These are phyloP conservation scores for Julus scandinavius DNA, from an alignment of 2,888 invertebrate species.

Conservation along the genomic window DNA sequence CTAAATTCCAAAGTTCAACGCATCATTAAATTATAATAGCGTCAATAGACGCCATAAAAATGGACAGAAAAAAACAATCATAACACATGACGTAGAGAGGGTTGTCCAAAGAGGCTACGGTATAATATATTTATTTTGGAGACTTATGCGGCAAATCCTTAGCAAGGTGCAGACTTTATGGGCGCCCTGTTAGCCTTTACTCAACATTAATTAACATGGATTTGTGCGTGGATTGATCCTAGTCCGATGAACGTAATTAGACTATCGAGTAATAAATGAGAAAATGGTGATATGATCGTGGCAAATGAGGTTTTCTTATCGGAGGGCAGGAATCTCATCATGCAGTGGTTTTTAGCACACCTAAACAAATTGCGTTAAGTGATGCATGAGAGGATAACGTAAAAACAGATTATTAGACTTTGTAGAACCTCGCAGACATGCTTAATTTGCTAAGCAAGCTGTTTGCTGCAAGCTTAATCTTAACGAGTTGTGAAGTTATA, in stretches of 20 bases:
- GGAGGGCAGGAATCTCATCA: neutral
- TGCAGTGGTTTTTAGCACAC: neutral
- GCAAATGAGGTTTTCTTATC: constrained; percentile 39
- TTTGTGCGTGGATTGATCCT: neutral
- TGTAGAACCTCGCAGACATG: constrained; percentile 1
- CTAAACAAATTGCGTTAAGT: constrained; percentile 9
- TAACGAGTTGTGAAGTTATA: too few relatives aligned
- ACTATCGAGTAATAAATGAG: constrained; percentile 25
- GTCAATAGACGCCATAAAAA: too few relatives aligned
- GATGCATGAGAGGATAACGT: neutral
- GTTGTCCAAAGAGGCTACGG: too few relatives aligned
- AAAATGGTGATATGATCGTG: neutral
- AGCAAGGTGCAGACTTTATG: too few relatives aligned
- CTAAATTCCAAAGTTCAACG: too few relatives aligned
- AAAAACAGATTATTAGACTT: constrained; percentile 1
- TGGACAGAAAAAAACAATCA: too few relatives aligned
- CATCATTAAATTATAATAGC: too few relatives aligned
- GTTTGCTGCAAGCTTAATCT: too few relatives aligned
- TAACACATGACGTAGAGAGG: too few relatives aligned
- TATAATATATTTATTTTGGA: too few relatives aligned
- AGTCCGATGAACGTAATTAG: neutral
- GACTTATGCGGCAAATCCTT: too few relatives aligned
- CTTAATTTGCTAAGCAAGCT: neutral
- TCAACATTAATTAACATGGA: neutral
- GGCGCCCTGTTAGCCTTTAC: neutral